Conservation (phyloP, 2,113 vertebrate genomes). For the Perca flavescens region DNA sequence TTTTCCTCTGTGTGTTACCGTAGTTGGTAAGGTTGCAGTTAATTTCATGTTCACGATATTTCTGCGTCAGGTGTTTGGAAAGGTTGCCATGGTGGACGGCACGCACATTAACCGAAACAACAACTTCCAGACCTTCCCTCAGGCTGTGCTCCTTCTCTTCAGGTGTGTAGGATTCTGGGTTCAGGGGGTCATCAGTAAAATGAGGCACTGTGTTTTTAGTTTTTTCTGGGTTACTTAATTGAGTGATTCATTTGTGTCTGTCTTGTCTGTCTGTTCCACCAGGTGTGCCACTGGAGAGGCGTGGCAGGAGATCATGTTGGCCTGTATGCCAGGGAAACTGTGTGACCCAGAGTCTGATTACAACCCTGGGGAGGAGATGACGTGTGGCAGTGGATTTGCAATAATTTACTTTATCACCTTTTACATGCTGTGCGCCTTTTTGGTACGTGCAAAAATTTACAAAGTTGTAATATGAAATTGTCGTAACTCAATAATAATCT, state of each 20-base stretch:
- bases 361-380: constrained; percentile 92
- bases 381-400: constrained; percentile 96
- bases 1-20: background rate
- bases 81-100: constrained; percentile 96
- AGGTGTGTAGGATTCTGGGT: constrained; percentile 82
- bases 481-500: background rate
- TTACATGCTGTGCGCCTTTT: constrained; percentile 99
- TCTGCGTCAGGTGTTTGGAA: constrained; percentile 92
- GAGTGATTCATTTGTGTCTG: constrained; percentile 4
- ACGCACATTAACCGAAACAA: constrained; percentile 99
- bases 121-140: constrained; percentile 99
- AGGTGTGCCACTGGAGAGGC: constrained; percentile 99
- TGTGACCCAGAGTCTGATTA: constrained; percentile 96
- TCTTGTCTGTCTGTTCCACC: background rate
- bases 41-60: background rate
- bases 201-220: background rate
- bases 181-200: background rate
- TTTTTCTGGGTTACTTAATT: background rate
- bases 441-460: constrained; percentile 83
- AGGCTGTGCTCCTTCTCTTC: constrained; percentile 97
- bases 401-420: constrained; percentile 99
- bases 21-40: background rate
- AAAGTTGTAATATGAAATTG: background rate
- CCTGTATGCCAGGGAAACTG: constrained; percentile 94
- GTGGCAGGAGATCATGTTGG: constrained; percentile 99